These are phyloP conservation scores for Phataginus tricuspis DNA, from an alignment of 2,797 vertebrate species.

Conservation along the genomic window DNA sequence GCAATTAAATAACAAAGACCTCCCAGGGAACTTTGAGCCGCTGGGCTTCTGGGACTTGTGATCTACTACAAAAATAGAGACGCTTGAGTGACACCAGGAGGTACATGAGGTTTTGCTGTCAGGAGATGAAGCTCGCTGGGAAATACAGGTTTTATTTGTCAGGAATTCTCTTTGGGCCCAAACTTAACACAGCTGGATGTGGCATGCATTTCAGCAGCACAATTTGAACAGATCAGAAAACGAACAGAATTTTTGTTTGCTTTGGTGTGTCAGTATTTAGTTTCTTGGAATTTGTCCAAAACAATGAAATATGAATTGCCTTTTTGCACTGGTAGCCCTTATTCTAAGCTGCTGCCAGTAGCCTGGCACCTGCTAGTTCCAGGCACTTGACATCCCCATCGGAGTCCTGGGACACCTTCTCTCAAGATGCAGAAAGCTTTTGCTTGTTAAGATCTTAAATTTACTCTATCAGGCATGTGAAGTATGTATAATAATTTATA, in stretches of 20 bases:
- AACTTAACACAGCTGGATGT: background rate
- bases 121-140: background rate
- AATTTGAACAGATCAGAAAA: background rate
- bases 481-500: slow-evolving; percentile 41
- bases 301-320: background rate
- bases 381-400: background rate
- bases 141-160: background rate
- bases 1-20: background rate
- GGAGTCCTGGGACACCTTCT: background rate
- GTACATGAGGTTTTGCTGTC: background rate
- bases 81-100: background rate
- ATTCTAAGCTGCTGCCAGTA: background rate
- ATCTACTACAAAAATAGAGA: background rate
- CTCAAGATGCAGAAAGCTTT: slow-evolving; percentile 44
- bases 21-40: background rate
- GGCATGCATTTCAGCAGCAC: background rate
- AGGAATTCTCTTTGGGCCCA: slow-evolving; percentile 26
- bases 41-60: background rate
- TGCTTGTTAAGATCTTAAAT: slow-evolving; percentile 60
- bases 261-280: background rate
- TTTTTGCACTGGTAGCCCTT: background rate
- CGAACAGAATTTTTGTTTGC: background rate
- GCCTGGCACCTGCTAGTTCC: background rate
- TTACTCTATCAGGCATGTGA: slow-evolving; percentile 47
- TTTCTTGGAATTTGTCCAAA: background rate